phyloP scores from a whole-genome alignment of 1,140 invertebrate genomes.

The Cydia splendana region DNA sequence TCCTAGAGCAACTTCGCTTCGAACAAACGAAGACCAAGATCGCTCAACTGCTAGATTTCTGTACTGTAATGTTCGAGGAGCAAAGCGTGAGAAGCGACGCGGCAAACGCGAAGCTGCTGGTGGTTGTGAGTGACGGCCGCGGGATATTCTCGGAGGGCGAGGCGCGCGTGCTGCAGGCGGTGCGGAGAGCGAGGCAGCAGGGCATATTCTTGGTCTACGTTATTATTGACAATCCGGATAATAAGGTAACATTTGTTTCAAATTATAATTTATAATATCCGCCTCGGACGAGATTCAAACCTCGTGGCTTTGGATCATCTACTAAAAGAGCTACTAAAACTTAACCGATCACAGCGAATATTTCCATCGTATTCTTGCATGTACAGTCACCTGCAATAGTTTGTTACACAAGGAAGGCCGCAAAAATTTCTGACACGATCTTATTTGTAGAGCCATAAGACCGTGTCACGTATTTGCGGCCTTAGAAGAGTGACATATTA shows the following conservation, averaged over 20 bases:
- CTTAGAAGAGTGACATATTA: too few species aligned
- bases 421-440: too few species aligned
- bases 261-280: too few species aligned
- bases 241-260: constrained; percentile 83
- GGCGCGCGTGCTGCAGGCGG: constrained; percentile 87
- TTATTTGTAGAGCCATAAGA: too few species aligned
- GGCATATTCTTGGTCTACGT: constrained; percentile 97
- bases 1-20: constrained; percentile 90
- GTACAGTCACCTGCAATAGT: too few species aligned
- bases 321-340: too few species aligned
- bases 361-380: too few species aligned
- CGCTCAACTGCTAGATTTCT: constrained; percentile 89
- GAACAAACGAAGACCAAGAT: constrained; percentile 91
- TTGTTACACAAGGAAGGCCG: too few species aligned
- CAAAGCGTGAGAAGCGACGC: constrained; percentile 82
- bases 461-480: too few species aligned
- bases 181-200: constrained; percentile 88
- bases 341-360: too few species aligned
- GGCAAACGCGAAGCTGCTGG: constrained; percentile 88
- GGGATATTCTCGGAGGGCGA: constrained; percentile 95
- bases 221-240: constrained; percentile 95
- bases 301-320: too few species aligned
- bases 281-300: too few species aligned
- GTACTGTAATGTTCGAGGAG: constrained; percentile 85
- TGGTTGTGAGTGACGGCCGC: constrained; percentile 97